These are phyloP conservation scores for Sebastes itinus DNA, from an alignment of 2,797 vertebrate species.

Conservation along the genomic window DNA sequence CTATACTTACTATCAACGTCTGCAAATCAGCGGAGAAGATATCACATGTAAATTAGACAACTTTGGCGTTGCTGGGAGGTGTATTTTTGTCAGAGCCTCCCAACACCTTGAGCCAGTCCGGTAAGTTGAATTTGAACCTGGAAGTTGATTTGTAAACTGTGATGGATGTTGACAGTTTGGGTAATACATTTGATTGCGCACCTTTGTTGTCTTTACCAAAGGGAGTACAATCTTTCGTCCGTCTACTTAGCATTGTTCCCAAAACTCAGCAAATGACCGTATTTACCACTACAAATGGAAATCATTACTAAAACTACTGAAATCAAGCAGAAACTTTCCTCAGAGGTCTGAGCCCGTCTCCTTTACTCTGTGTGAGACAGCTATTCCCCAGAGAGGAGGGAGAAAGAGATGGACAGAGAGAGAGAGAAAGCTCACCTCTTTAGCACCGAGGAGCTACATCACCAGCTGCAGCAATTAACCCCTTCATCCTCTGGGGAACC, in stretches of 20 bases:
- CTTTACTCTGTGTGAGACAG: constrained; percentile 83
- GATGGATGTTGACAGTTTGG: not conserved
- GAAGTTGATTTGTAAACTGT: not conserved
- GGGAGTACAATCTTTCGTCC: not conserved
- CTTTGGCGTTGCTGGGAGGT: no score
- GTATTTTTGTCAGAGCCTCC: not conserved
- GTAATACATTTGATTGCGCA: not conserved
- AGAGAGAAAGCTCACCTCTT: constrained; percentile 69
- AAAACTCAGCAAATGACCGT: not conserved
- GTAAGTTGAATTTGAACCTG: not conserved
- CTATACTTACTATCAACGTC: no score
- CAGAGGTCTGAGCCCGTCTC: constrained; percentile 48
- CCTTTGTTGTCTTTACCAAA: not conserved
- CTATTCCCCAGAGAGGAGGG: constrained; percentile 66
- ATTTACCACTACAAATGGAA: not conserved
- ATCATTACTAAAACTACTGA: not conserved
- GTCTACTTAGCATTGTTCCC: not conserved
- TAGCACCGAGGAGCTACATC: constrained; percentile 74
- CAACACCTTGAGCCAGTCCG: accelerated
- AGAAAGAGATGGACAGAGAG: constrained; percentile 35
- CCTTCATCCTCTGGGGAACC: constrained; percentile 82
- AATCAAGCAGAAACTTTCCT: not conserved
- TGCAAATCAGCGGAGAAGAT: no score
- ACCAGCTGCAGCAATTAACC: constrained; percentile 92
- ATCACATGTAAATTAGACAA: no score